Percentiles rank a stretch among this genome's conserved stretches.
Evolutionary conservation across 1,140 invertebrate genomes (phyloP).

Genomic region (Tenebrio molitor): DNA sequence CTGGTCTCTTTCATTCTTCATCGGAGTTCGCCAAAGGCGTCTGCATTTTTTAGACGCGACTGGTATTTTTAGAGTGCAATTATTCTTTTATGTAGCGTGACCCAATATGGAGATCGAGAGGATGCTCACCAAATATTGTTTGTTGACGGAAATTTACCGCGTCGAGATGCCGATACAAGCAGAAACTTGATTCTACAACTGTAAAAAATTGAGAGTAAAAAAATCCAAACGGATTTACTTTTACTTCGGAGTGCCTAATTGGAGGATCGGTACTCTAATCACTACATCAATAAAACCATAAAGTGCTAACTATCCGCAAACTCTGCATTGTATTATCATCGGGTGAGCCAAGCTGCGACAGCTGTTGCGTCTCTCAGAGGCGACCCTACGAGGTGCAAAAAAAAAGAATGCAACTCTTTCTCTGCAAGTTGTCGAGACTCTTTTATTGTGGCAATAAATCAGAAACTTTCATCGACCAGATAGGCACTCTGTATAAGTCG

Average conservation of each 20-base stretch:
- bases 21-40: slow-evolving; percentile 32
- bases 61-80: slow-evolving; percentile 41
- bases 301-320: too few relatives aligned
- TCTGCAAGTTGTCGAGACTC: slow-evolving; percentile 3
- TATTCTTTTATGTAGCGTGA: slow-evolving; percentile 24
- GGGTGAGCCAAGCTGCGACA: too few relatives aligned
- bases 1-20: slow-evolving; percentile 46
- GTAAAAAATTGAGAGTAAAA: slow-evolving; percentile 33
- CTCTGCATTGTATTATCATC: too few relatives aligned
- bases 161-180: not conserved
- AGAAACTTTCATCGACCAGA: slow-evolving; percentile 22
- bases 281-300: too few relatives aligned
- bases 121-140: not conserved
- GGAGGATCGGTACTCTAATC: not conserved
- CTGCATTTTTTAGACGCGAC: slow-evolving; percentile 40
- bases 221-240: slow-evolving; percentile 2
- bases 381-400: too few relatives aligned
- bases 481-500: not conserved
- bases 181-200: slow-evolving; percentile 3
- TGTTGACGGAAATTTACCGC: not conserved
- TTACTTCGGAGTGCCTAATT: slow-evolving; percentile 4
- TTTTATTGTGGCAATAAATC: slow-evolving; percentile 22
- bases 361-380: too few relatives aligned
- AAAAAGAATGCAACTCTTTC: not conserved
- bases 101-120: slow-evolving; percentile 17